Evolutionary conservation across 2,113 vertebrate species (phyloP).

Genomic region (Daubentonia madagascariensis): DNA sequence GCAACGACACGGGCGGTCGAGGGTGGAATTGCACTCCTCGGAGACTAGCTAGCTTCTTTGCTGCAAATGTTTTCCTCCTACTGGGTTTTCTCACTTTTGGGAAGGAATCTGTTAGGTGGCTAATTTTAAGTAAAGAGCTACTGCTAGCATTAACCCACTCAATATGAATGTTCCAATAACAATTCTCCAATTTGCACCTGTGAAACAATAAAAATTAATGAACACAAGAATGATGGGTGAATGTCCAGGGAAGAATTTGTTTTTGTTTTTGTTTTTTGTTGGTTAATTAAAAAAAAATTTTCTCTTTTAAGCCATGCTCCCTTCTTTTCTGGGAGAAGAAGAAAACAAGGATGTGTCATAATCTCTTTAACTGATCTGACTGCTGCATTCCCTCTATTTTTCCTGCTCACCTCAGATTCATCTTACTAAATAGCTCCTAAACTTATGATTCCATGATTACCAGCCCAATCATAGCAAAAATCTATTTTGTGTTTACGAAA

Average conservation of each 20-base stretch:
- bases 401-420: not conserved
- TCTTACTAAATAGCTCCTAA: slow-evolving; percentile 71
- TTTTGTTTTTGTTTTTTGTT: not conserved
- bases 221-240: not conserved
- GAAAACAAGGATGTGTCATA: not conserved
- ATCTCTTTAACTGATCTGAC: not conserved
- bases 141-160: not conserved
- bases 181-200: not conserved
- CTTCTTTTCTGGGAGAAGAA: not conserved
- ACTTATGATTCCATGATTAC: slow-evolving; percentile 62
- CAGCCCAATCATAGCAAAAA: slow-evolving; percentile 67
- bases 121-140: not conserved
- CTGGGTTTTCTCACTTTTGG: not conserved
- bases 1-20: not conserved
- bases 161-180: not conserved
- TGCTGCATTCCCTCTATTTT: not conserved
- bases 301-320: not conserved
- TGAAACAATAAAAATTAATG: not conserved
- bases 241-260: not conserved
- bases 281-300: not conserved
- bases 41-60: no score
- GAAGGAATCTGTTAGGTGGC: not conserved
- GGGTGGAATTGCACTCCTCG: not conserved
- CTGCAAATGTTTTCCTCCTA: not conserved
- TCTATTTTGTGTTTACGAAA: slow-evolving; percentile 71